Conservation (phyloP, 2,113 vertebrate species). For the Procavia capensis region DNA sequence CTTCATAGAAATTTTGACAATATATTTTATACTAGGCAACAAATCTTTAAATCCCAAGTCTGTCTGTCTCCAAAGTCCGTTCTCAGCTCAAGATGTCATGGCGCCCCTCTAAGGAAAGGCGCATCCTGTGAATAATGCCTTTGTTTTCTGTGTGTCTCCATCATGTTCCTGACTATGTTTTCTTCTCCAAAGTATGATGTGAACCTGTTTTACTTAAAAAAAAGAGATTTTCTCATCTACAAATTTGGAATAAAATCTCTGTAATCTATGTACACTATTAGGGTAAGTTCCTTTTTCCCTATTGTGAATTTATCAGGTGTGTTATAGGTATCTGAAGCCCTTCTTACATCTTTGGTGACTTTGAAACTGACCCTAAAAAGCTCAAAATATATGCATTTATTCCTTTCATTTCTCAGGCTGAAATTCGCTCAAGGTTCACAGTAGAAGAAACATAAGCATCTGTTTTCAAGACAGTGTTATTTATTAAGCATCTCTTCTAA, state of each 20-base stretch:
- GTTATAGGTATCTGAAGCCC: neutral
- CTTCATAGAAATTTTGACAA: neutral
- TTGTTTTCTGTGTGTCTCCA: neutral
- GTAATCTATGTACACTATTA: neutral
- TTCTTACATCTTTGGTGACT: neutral
- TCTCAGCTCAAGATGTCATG: neutral
- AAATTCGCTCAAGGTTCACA: neutral
- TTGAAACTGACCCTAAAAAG: constrained; percentile 46
- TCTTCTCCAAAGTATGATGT: neutral
- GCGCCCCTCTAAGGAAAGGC: neutral
- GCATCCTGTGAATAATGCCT: neutral
- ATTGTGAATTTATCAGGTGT: neutral
- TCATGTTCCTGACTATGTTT: neutral
- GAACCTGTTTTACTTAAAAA: neutral
- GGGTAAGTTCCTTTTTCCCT: neutral
- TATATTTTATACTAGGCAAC: neutral
- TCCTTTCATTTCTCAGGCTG: neutral
- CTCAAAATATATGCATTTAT: neutral
- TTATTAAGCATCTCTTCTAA: constrained; percentile 6
- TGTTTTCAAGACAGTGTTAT: constrained; percentile 23
- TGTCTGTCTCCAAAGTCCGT: neutral
- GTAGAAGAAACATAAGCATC: neutral
- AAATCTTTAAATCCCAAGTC: neutral
- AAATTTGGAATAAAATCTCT: constrained; percentile 1
- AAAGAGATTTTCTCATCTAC: neutral